Percentiles rank a stretch among this genome's conserved stretches.
phyloP scores from a whole-genome alignment of 2,797 vertebrate genomes.

The Botia kubotai region DNA sequence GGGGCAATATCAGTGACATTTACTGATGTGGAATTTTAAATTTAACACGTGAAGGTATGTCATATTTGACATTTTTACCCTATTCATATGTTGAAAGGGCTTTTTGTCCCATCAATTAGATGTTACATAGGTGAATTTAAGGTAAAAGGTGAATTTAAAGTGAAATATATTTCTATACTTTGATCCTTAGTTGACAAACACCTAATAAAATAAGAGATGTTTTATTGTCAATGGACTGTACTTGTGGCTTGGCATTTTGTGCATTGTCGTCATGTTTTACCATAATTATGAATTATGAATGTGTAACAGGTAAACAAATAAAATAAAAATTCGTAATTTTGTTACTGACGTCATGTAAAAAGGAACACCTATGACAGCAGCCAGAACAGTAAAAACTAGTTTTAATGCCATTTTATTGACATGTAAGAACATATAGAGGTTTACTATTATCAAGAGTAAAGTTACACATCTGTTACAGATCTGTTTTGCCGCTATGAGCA shows the following conservation, averaged over 20 bases:
- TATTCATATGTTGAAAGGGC: slow-evolving; percentile 5
- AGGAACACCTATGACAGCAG: no score
- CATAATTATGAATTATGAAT: no score
- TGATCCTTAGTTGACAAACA: not conserved
- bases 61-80: slow-evolving; percentile 17
- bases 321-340: not conserved
- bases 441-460: not conserved
- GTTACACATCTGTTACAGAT: not conserved
- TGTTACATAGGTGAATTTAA: not conserved
- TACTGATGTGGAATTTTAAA: slow-evolving; percentile 37
- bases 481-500: not conserved
- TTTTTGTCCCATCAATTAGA: not conserved
- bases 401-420: no score
- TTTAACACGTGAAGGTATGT: slow-evolving; percentile 34
- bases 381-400: no score
- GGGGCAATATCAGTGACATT: slow-evolving; percentile 30
- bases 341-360: no score
- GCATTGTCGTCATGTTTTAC: no score
- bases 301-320: not conserved
- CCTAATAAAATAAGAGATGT: not conserved
- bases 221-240: not conserved
- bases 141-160: not conserved
- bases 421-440: no score
- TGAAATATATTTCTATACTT: not conserved
- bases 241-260: not conserved